These are phyloP conservation scores for Tricholauxania praeusta DNA, from an alignment of 2,888 invertebrate genomes.

Conservation along the genomic window DNA sequence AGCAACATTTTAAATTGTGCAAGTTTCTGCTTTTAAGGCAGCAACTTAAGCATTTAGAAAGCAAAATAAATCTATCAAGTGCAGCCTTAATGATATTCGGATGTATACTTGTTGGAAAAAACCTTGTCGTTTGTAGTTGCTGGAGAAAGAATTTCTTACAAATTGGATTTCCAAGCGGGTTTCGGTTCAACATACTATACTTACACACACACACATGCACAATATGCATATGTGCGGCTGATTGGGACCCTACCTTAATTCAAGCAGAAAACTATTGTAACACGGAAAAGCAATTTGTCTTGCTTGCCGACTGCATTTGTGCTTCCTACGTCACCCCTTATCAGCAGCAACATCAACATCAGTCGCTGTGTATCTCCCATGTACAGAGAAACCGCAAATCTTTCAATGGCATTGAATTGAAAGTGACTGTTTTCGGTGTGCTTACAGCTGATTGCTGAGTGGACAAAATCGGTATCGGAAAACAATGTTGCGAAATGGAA, in stretches of 20 bases:
- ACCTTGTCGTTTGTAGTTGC: too few relatives aligned
- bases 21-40: too few relatives aligned
- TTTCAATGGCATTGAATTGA: constrained; percentile 4
- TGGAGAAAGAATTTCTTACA: too few relatives aligned
- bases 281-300: constrained; percentile 37
- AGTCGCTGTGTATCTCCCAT: neutral
- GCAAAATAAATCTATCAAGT: too few relatives aligned
- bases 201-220: neutral
- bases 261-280: constrained; percentile 30
- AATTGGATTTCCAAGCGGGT: too few relatives aligned
- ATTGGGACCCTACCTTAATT: constrained; percentile 28
- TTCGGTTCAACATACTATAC: neutral
- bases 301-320: constrained; percentile 17
- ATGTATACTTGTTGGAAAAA: too few relatives aligned
- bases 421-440: neutral
- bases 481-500: neutral
- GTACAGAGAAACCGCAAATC: constrained; percentile 30
- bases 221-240: neutral
- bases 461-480: neutral
- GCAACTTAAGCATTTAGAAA: too few relatives aligned
- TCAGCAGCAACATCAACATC: too few relatives aligned
- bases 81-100: too few relatives aligned
- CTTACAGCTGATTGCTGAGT: constrained; percentile 1
- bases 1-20: too few relatives aligned
- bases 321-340: neutral